phyloP scores from a whole-genome alignment of 1,140 invertebrate species.

The Drosophila insularis region DNA sequence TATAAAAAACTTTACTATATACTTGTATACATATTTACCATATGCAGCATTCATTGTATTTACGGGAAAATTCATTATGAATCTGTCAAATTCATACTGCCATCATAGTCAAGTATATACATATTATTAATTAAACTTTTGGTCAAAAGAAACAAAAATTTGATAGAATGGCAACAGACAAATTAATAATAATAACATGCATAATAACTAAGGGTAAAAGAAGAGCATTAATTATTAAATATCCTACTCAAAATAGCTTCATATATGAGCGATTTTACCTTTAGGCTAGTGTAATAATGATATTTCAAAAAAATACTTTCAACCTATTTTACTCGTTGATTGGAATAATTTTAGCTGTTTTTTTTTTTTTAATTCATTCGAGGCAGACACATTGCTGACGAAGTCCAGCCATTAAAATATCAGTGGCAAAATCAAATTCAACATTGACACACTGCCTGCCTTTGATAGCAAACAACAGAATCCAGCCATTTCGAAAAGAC shows the following conservation, averaged over 20 bases:
- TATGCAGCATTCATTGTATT: slow-evolving; percentile 46
- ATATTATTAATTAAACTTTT: slow-evolving; percentile 52
- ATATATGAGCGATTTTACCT: not conserved
- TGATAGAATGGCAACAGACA: not conserved
- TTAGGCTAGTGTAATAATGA: not conserved
- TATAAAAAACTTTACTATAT: not conserved
- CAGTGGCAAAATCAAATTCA: slow-evolving; percentile 41
- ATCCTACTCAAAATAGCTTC: not conserved
- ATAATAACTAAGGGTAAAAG: not conserved
- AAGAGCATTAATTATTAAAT: not conserved
- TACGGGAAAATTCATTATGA: slow-evolving; percentile 65
- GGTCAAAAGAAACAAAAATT: slow-evolving; percentile 31
- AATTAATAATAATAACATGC: not conserved
- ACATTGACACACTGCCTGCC: slow-evolving; percentile 10
- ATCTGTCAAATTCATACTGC: slow-evolving; percentile 62
- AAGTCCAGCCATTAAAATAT: slow-evolving; percentile 54
- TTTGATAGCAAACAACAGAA: slow-evolving; percentile 8
- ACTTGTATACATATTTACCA: not conserved
- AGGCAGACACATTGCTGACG: slow-evolving; percentile 24
- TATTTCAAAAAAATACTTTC: not conserved
- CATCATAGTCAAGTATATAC: slow-evolving; percentile 15
- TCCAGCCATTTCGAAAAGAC: slow-evolving; percentile 16
- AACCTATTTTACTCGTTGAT: not conserved
- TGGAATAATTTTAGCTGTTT: not conserved
- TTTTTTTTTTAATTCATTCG: not conserved